These are phyloP conservation scores for Ormia ochracea DNA, from an alignment of 2,888 invertebrate species.

Conservation along the genomic window DNA sequence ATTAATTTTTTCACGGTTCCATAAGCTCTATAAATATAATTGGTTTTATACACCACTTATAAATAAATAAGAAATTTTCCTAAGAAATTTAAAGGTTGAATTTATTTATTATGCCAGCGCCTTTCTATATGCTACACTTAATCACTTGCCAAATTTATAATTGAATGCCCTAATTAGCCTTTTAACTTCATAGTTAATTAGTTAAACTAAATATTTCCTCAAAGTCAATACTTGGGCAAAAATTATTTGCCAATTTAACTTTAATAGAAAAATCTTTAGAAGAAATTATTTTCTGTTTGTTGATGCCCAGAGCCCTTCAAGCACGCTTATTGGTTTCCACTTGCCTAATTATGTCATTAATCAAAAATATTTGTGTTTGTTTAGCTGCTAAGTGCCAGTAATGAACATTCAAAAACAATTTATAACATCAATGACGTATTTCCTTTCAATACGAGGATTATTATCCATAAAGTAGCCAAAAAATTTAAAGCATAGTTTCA, in stretches of 20 bases:
- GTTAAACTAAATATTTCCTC: not conserved
- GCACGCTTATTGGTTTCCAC: not conserved
- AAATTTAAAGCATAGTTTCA: constrained; percentile 1
- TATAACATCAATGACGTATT: not conserved
- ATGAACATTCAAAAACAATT: constrained; percentile 3
- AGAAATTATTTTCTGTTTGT: not conserved
- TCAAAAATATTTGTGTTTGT: not conserved
- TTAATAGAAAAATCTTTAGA: not conserved
- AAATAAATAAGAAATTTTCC: too few relatives aligned
- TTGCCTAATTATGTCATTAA: not conserved
- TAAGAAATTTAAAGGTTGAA: too few relatives aligned
- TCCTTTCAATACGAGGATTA: not conserved
- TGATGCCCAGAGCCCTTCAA: not conserved
- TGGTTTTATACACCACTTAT: too few relatives aligned
- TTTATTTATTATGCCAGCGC: too few relatives aligned
- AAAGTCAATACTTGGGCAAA: not conserved
- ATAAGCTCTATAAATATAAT: too few relatives aligned
- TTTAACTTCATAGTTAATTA: not conserved
- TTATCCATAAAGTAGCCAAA: not conserved
- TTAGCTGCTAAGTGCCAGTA: not conserved
- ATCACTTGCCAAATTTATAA: not conserved
- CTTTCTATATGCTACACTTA: too few relatives aligned
- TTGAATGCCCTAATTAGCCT: not conserved
- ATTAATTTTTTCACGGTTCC: too few relatives aligned
- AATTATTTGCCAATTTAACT: not conserved